A percentile compares a stretch with the other conserved stretches of the same genome.
phyloP scores from a whole-genome alignment of 2,888 invertebrate species.

The Aphelenchoides bicaudatus region DNA sequence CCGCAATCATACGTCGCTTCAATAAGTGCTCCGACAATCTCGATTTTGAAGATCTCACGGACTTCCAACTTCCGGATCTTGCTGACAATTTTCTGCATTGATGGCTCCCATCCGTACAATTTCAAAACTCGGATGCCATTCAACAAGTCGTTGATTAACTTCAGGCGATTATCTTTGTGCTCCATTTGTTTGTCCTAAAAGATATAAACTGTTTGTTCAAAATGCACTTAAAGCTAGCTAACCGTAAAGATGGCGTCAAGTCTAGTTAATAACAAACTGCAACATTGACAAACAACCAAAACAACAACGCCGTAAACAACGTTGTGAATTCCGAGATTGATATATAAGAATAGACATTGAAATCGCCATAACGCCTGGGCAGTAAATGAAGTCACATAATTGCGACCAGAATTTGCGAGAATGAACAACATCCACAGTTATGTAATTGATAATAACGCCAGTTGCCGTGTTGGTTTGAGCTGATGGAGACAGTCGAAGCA shows the following conservation, averaged over 20 bases:
- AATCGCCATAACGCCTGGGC: constrained; percentile 28
- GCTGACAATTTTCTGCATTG: constrained; percentile 29
- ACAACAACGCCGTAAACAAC: constrained; percentile 16
- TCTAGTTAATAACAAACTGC: constrained; percentile 22
- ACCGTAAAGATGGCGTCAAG: constrained; percentile 20
- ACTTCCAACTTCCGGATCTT: constrained; percentile 27
- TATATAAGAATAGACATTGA: constrained; percentile 1
- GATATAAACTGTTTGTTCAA: not conserved
- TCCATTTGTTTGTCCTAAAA: constrained; percentile 28
- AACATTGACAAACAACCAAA: constrained; percentile 19
- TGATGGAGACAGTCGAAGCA: constrained; percentile 29
- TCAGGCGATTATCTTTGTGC: constrained; percentile 31
- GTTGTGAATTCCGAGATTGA: constrained; percentile 6
- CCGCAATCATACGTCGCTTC: constrained; percentile 24
- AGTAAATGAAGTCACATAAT: constrained; percentile 29
- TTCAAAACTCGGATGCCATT: constrained; percentile 35
- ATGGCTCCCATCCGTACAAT: constrained; percentile 35
- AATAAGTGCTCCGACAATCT: constrained; percentile 23
- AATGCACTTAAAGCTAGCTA: not conserved
- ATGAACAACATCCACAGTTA: constrained; percentile 27
- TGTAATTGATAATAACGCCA: constrained; percentile 29
- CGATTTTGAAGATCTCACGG: constrained; percentile 15
- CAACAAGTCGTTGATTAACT: constrained; percentile 34
- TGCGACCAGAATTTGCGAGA: constrained; percentile 26
- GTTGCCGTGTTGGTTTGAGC: constrained; percentile 27